Base-by-base conservation (phyloP, 37 sponge, comb jelly and placozoan species). In the Hormiphora californensis region DNA sequence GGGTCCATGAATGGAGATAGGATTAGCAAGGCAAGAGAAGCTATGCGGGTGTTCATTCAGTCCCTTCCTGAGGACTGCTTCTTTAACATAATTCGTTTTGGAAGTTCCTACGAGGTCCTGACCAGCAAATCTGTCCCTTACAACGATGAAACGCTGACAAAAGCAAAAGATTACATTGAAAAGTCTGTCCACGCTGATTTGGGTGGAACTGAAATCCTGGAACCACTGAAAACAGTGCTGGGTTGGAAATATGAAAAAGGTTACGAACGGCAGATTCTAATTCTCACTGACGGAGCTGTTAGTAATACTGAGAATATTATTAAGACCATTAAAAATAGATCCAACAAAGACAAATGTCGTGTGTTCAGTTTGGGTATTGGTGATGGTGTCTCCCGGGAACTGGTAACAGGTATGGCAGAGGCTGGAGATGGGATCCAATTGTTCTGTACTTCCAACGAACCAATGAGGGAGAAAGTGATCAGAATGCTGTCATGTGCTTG, bases 301-400 rank as follows among this genome's bases (percentile, higher is more conserved):
- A 27, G 28, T 3, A 12, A 57, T 19, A 28, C 19, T 5, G 59
- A 57, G 19, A n/a, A 54, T 39, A 55, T 86, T 33, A 4, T 86
- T 15, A 9, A 17, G 33, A 54, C 15, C 55, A 55, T 86, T 0
- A n/a, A n/a, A n/a, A n/a, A n/a, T n/a, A 54, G 87, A 23, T 33
- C 54, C 1, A 55, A 86, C 53, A 17, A 38, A 12, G 28, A 33
- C 4, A 21, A 54, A 37, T 55, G 39, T 34, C 4, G 87, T n/a
- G 62, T 86, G 19, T 94, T 94, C 85, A 89, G 92, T 0, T 90
- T 94, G 86, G 94, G 92, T 8, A 92, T 94, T 53, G 94, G 94
- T 30, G 85, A 87, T 68, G 94, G 93, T 32, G 94, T 91, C 7
- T 94, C 94, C 44, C 89, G 90, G 54, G 88, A 40, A 15, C 69